Evolutionary conservation across 2,888 invertebrate species (phyloP).

Genomic region (Meganola albula): DNA sequence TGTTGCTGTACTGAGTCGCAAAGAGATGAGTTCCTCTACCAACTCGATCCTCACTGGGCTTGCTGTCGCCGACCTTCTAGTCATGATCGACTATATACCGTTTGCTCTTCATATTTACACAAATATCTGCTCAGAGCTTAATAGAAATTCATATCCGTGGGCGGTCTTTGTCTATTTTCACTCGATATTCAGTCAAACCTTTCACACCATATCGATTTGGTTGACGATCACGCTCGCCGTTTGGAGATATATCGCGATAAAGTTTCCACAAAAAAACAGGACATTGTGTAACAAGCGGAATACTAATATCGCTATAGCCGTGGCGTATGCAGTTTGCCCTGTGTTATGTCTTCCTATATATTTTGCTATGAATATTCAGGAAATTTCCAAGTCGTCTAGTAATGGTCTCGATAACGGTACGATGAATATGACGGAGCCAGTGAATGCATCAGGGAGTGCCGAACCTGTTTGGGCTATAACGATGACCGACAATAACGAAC

Average conservation of each 20-base stretch:
- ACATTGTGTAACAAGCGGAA: constrained; percentile 89
- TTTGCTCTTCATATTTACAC: constrained; percentile 89
- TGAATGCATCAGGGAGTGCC: constrained; percentile 34
- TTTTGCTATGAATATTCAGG: constrained; percentile 84
- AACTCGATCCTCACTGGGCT: constrained; percentile 94
- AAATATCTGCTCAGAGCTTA: constrained; percentile 66
- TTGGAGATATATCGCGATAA: constrained; percentile 93
- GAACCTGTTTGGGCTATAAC: constrained; percentile 81
- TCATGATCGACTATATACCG: constrained; percentile 96
- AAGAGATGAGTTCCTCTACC: constrained; percentile 94
- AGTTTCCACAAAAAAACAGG: constrained; percentile 88
- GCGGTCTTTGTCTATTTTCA: constrained; percentile 91
- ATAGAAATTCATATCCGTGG: constrained; percentile 82
- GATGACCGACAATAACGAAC: constrained; percentile 80
- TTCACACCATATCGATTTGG: constrained; percentile 95
- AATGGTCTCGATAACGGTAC: constrained; percentile 35
- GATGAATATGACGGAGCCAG: constrained; percentile 34
- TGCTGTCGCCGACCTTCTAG: constrained; percentile 93
- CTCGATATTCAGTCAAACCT: constrained; percentile 91
- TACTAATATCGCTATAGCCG: constrained; percentile 85
- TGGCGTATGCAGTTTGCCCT: constrained; percentile 89
- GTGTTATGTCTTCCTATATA: constrained; percentile 90
- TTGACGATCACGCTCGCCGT: constrained; percentile 94
- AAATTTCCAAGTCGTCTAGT: constrained; percentile 38
- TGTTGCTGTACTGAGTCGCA: constrained; percentile 91